Conservation (phyloP, 2,797 vertebrate genomes). For the Pipistrellus kuhlii region DNA sequence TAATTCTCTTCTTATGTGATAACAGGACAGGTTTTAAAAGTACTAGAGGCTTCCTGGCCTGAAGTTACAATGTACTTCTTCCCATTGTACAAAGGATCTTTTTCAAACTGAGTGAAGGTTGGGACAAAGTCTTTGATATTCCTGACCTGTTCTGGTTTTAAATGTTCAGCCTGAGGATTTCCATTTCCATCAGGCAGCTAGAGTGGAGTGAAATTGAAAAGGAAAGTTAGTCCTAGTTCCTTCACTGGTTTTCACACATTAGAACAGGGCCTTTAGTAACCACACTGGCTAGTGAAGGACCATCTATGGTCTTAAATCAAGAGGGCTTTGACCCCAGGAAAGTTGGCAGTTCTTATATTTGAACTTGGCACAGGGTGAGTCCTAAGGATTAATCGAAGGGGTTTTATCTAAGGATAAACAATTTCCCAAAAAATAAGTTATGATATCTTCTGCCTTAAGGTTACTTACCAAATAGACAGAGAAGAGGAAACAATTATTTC, state of each 20-base stretch:
- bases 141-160: slow-evolving; percentile 52
- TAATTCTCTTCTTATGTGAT: not conserved
- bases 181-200: slow-evolving; percentile 56
- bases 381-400: slow-evolving; percentile 39
- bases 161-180: slow-evolving; percentile 59
- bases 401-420: slow-evolving; percentile 49
- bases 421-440: slow-evolving; percentile 36
- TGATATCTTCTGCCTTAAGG: not conserved
- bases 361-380: not conserved
- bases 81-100: slow-evolving; percentile 41
- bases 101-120: slow-evolving; percentile 38
- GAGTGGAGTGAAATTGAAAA: slow-evolving; percentile 64
- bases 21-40: not conserved
- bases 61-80: slow-evolving; percentile 9
- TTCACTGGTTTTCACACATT: slow-evolving; percentile 41
- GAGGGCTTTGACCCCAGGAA: slow-evolving; percentile 4
- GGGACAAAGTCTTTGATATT: slow-evolving; percentile 37
- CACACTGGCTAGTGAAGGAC: not conserved
- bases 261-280: slow-evolving; percentile 48
- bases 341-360: not conserved
- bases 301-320: slow-evolving; percentile 3
- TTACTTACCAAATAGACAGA: not conserved
- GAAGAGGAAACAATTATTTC: not conserved
- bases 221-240: slow-evolving; percentile 45
- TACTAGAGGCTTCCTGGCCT: not conserved